phyloP scores from a whole-genome alignment of 1,140 invertebrate genomes.

The Oscheius sp. region DNA sequence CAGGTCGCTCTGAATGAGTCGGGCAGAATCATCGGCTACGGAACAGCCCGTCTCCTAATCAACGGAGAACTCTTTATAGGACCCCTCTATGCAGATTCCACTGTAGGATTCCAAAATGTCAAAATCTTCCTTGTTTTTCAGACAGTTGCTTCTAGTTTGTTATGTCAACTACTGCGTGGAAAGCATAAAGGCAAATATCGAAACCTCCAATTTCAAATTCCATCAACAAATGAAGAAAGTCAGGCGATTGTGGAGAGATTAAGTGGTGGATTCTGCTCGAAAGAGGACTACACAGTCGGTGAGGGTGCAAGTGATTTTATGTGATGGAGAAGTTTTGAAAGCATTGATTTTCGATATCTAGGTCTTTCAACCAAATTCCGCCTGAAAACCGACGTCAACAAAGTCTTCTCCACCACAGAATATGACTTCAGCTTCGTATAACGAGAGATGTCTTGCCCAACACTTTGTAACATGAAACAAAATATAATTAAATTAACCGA shows the following conservation, averaged over 20 bases:
- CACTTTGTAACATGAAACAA: too few species aligned
- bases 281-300: neutral
- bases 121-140: neutral
- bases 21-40: slow-evolving; percentile 4
- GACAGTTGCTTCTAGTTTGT: neutral
- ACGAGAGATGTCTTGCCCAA: too few species aligned
- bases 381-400: neutral
- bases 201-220: neutral
- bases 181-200: neutral
- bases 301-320: neutral
- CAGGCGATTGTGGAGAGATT: neutral
- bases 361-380: neutral
- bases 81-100: slow-evolving; percentile 11
- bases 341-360: too few species aligned
- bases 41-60: slow-evolving; percentile 9
- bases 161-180: neutral
- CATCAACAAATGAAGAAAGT: neutral
- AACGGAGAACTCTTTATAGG: slow-evolving; percentile 13
- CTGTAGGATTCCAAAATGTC: neutral
- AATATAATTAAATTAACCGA: too few species aligned
- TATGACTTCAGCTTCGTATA: neutral
- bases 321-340: neutral
- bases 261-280: neutral
- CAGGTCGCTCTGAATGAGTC: slow-evolving; percentile 6
- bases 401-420: neutral